phyloP scores from a whole-genome alignment of 2,797 vertebrate species.

The Ceryle rudis region DNA sequence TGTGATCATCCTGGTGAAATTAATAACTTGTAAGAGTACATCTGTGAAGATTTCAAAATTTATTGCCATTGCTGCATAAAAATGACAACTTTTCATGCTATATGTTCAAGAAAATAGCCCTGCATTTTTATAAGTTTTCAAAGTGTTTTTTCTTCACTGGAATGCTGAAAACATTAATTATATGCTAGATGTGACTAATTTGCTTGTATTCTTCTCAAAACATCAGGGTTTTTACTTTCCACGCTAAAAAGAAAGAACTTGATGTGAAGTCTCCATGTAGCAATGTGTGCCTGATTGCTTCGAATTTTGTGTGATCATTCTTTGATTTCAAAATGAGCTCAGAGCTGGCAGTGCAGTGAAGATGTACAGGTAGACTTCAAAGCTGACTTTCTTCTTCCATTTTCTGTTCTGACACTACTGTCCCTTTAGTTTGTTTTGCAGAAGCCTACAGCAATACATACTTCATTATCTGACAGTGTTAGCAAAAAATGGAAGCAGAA shows the following conservation, averaged over 20 bases:
- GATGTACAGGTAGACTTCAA: constrained; percentile 69
- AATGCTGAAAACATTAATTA: constrained; percentile 51
- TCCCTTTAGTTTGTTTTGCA: constrained; percentile 58
- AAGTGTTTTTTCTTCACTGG: constrained; percentile 36
- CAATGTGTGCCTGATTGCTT: constrained; percentile 68
- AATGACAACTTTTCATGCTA: constrained; percentile 47
- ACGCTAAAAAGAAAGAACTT: constrained; percentile 60
- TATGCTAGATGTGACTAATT: constrained; percentile 68
- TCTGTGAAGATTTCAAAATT: constrained; percentile 33
- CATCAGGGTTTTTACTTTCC: constrained; percentile 65
- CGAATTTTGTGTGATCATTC: constrained; percentile 62
- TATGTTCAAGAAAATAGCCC: not conserved
- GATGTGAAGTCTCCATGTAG: constrained; percentile 71
- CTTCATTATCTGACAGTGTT: constrained; percentile 43
- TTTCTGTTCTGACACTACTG: constrained; percentile 42
- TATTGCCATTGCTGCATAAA: not conserved
- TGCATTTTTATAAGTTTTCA: constrained; percentile 45
- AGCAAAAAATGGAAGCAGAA: constrained; percentile 23
- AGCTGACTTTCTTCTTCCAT: constrained; percentile 68
- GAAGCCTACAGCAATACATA: constrained; percentile 39
- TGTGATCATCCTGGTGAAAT: not conserved
- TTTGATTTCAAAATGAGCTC: constrained; percentile 77
- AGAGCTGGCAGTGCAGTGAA: constrained; percentile 54
- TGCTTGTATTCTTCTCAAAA: constrained; percentile 66
- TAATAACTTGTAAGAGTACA: constrained; percentile 21